Evolutionary conservation across 2,888 invertebrate genomes (phyloP), one percentile per base, ranked within the genome.

Genomic region (Pycnomerus fuliginosus): DNA sequence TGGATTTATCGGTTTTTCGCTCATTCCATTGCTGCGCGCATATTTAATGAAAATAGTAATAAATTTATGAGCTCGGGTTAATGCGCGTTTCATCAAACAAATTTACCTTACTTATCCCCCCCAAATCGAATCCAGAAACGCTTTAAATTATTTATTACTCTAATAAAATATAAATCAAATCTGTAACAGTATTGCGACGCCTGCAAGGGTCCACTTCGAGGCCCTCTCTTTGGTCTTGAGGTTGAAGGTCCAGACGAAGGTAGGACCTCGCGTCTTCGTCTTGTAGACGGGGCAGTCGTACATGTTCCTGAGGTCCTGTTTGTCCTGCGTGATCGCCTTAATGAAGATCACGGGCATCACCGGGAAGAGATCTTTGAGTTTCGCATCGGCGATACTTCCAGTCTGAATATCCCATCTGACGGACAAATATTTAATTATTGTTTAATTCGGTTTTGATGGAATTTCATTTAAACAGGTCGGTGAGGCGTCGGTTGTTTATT

Each of bases 201-300:
- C 96, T 2, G 90, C 95, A 28, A 97, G 76, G 3, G 90, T 86
- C 96, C 96, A 97, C 63, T 91, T 91, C 1, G 90, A 83, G 0
- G 94, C 81, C 56, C 86, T 90, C 60, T 93, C 91, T 65, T 84
- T 89, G 8, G 90, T 90, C 75, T 87, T 90, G 45, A 97, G 75
- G 71, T 93, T 93, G 69, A 97, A 96, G 0, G 94, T 94, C 95
- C 95, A 96, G 7, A 97, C 92, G 65, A 84, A 97, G 0, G 95
- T 96, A 1, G 88, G 89, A 0, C 95, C 96, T 37, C 96, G 80
- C 68, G 81, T 80, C 55, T 84, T 80, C 7, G 93, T 95, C 74
- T 94, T 94, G 71, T 96, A 96, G 3, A 95, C 88, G 4, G 95
- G 94, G 69, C 94, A 95, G 65, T 91, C 91, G 72, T 94, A 95